Conservation (phyloP, 2,888 invertebrate genomes). For the Philaethria dido region DNA sequence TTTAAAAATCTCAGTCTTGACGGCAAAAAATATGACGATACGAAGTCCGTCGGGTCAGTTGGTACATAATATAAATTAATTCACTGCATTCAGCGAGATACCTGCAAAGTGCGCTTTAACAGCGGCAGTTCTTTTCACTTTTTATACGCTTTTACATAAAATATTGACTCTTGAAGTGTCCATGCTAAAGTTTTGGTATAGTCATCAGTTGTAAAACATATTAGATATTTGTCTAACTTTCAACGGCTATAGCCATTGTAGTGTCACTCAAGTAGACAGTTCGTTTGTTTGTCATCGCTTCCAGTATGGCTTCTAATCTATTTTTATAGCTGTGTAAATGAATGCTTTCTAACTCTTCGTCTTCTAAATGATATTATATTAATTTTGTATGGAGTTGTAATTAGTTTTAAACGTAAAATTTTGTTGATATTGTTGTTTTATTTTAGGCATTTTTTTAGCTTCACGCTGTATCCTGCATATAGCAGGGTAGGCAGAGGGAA, state of each 20-base stretch:
- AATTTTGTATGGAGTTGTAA: neutral
- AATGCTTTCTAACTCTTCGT: conserved; percentile 7
- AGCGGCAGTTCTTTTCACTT: neutral
- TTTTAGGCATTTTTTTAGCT: too few relatives aligned
- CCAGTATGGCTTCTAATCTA: conserved; percentile 19
- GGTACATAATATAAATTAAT: too few relatives aligned
- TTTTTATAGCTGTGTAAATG: conserved; percentile 13
- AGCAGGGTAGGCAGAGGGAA: too few relatives aligned
- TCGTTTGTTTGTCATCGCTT: conserved; percentile 27
- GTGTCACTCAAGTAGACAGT: conserved; percentile 24
- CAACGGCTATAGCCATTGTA: conserved; percentile 12
- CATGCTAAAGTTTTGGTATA: neutral
- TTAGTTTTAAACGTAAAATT: neutral
- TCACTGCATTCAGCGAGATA: neutral
- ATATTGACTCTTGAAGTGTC: neutral
- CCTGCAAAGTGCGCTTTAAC: neutral
- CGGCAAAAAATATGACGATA: too few relatives aligned
- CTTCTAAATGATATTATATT: neutral
- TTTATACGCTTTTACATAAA: neutral
- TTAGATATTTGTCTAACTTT: conserved; percentile 28
- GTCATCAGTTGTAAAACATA: conserved; percentile 7
- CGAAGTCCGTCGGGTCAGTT: too few relatives aligned
- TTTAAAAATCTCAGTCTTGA: too few relatives aligned
- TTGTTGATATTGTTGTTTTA: neutral
- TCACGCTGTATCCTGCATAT: too few relatives aligned